Evolutionary conservation across 2,113 vertebrate species (phyloP), one percentile per base, ranked within the genome.

Genomic region (Narcine bancroftii): DNA sequence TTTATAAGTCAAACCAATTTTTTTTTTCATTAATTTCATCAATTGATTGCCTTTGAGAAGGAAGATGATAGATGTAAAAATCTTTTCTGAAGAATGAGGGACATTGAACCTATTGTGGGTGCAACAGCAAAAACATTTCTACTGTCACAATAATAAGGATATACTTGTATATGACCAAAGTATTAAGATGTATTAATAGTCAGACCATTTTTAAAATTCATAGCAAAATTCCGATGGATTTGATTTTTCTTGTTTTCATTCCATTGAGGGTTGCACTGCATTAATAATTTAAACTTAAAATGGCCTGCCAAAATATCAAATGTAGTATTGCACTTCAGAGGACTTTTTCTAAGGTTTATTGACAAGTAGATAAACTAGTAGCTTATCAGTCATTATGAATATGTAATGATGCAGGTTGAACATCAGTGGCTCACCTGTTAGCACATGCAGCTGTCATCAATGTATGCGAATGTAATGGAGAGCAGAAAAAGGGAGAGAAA

Each of bases 131-230:
- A n/a, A 21, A 66, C 10, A 66, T 13, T 24, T 69, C 1, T 69
- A 29, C 63, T 26, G 29, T 65, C 33, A 5, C 53, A 87, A 36
- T n/a, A 36, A 15, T n/a, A 83, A 39, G 2, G 17, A 66, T 65
- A 26, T 19, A 63, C 6, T 66, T 17, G 65, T 89, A 81, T 42
- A 2, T 45, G 56, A 19, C 87, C 36, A 26, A 66, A 89, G 17
- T 89, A 79, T 42, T 24, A 36, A 7, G 87, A 69, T 24, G 36
- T 85, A 69, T 91, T 29, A 91, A 69, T 10, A 91, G 63, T 69
- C 9, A 71, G 21, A 21, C 42, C 63, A 69, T 91, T 91, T 89
- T 91, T 91, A 21, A 39, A 91, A 87, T 47, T 91, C 47, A 91
- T 45, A 45, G 29, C n/a, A 11, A 69, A 26, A 45, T 91, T 29